Percentiles rank a stretch among this genome's conserved stretches.
Conservation (phyloP, 2,888 invertebrate genomes). For the Ditula angustiorana region DNA sequence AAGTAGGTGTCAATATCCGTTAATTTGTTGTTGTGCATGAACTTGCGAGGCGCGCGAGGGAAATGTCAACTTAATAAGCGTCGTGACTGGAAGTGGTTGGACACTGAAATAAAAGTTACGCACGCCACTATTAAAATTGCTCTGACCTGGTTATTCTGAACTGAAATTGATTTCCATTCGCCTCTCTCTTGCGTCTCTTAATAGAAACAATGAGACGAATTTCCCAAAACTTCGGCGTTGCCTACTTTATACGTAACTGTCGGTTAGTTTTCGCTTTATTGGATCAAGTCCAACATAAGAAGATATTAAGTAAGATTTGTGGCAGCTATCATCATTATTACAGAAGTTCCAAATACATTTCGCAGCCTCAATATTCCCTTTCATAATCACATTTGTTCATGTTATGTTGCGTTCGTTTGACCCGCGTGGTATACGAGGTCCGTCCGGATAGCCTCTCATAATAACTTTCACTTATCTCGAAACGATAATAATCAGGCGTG, state of each 20-base stretch:
- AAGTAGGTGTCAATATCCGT: constrained; percentile 53
- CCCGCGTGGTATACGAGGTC: constrained; percentile 29
- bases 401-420: constrained; percentile 24
- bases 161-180: constrained; percentile 29
- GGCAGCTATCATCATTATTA: constrained; percentile 32
- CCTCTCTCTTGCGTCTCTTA: constrained; percentile 12
- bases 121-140: constrained; percentile 24
- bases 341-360: constrained; percentile 30
- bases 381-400: constrained; percentile 9
- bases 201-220: constrained; percentile 13
- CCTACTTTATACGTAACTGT: constrained; percentile 3
- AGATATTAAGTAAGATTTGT: constrained; percentile 29
- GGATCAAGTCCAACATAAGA: constrained; percentile 28
- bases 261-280: constrained; percentile 25
- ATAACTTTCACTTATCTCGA: constrained; percentile 74
- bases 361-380: constrained; percentile 12
- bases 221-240: constrained; percentile 11
- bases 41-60: constrained; percentile 17
- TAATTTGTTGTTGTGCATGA: constrained; percentile 43
- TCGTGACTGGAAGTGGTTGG: constrained; percentile 26
- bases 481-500: constrained; percentile 68
- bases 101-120: constrained; percentile 32
- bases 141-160: constrained; percentile 28
- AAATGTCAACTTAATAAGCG: constrained; percentile 30
- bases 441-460: constrained; percentile 52